Conservation (phyloP, 2,888 invertebrate species). For the Agrilus biguttatus region DNA sequence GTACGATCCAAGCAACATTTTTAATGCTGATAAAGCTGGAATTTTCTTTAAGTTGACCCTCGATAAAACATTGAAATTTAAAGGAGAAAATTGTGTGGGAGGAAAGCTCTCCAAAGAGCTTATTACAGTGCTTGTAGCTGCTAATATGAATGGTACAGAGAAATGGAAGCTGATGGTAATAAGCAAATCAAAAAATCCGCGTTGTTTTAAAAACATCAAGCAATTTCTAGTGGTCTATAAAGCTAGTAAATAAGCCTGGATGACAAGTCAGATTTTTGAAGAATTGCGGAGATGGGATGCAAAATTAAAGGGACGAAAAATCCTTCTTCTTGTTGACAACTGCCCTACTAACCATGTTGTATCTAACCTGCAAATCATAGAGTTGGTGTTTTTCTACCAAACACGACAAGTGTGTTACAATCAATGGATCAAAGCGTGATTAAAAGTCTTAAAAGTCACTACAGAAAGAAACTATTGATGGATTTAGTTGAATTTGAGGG, state of each 20-base stretch:
- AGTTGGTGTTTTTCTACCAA: conserved; percentile 8
- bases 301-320: conserved; percentile 15
- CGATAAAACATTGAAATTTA: conserved; percentile 10
- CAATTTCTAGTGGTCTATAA: conserved; percentile 14
- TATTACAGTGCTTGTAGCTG: conserved; percentile 13
- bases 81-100: conserved; percentile 11
- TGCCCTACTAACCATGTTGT: conserved; percentile 11
- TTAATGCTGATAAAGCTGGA: conserved; percentile 10
- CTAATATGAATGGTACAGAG: conserved; percentile 14
- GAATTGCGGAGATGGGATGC: conserved; percentile 14
- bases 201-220: conserved; percentile 16
- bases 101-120: conserved; percentile 13
- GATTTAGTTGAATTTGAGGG: background rate
- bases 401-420: conserved; percentile 2
- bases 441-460: conserved; percentile 12
- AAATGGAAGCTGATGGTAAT: conserved; percentile 15
- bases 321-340: conserved; percentile 19
- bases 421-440: conserved; percentile 15
- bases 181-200: conserved; percentile 12
- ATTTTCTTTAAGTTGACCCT: conserved; percentile 9
- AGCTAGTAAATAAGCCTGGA: conserved; percentile 21
- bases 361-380: conserved; percentile 7
- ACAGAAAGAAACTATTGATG: conserved; percentile 4
- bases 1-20: conserved; percentile 7
- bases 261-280: conserved; percentile 17